Evolutionary conservation across 1,140 invertebrate species (phyloP).

Genomic region (Heliconius melpomene): DNA sequence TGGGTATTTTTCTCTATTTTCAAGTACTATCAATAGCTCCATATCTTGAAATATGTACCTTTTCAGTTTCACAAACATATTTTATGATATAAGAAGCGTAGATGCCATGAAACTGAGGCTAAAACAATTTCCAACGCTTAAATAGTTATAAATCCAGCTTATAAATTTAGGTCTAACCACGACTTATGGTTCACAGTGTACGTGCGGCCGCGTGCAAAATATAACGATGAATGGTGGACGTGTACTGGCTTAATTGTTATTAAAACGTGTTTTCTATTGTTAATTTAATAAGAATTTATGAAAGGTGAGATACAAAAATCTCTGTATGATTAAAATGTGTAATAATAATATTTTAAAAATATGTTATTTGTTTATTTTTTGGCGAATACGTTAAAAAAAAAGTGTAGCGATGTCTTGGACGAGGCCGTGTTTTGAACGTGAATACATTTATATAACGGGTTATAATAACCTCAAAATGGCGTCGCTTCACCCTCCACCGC

Average conservation of each 20-base stretch:
- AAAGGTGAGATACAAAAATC: neutral
- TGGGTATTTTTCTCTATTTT: too few relatives aligned
- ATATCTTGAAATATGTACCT: too few relatives aligned
- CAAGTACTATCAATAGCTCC: too few relatives aligned
- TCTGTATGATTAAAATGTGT: neutral
- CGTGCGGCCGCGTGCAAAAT: constrained; percentile 18
- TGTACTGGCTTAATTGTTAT: constrained; percentile 20
- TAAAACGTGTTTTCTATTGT: neutral
- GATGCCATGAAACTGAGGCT: neutral
- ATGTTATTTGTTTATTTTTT: too few relatives aligned
- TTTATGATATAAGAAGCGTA: too few relatives aligned
- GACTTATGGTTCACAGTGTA: constrained; percentile 28
- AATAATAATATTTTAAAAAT: neutral
- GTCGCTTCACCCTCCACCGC: too few relatives aligned
- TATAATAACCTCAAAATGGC: too few relatives aligned
- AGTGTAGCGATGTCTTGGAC: neutral
- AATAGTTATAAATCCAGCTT: constrained; percentile 28
- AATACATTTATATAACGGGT: too few relatives aligned
- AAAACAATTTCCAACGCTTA: constrained; percentile 22
- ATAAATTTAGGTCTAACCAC: constrained; percentile 29
- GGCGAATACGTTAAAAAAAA: too few relatives aligned
- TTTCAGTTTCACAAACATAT: too few relatives aligned
- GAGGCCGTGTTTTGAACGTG: neutral
- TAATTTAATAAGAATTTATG: constrained; percentile 22
- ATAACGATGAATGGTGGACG: constrained; percentile 14